These are phyloP conservation scores for Oreochromis mossambicus DNA, from an alignment of 2,797 vertebrate species.

Conservation along the genomic window DNA sequence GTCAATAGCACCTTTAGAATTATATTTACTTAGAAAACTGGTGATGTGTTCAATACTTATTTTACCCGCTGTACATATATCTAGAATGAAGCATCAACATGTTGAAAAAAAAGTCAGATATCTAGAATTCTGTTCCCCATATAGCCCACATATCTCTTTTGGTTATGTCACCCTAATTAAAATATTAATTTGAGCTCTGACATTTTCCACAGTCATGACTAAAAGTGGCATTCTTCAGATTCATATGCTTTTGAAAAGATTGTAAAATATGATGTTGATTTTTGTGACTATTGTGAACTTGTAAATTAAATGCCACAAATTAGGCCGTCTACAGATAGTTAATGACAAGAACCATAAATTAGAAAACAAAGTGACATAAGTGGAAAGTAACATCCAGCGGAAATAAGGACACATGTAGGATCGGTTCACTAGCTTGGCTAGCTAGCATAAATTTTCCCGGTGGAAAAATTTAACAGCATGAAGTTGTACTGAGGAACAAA, in stretches of 20 bases:
- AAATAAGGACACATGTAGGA: not conserved
- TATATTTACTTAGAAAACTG: not conserved
- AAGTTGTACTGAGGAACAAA: not conserved
- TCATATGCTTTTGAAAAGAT: not conserved
- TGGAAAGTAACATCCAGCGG: not conserved
- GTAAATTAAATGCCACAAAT: not conserved
- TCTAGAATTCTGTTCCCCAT: not conserved
- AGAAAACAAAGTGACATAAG: not conserved
- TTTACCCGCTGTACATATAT: not conserved
- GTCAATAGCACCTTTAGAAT: not conserved
- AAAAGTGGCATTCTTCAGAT: not conserved
- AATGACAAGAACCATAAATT: not conserved
- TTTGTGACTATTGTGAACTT: not conserved
- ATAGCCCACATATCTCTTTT: not conserved
- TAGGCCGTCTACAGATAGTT: not conserved
- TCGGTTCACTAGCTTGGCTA: not conserved
- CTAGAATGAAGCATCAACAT: not conserved
- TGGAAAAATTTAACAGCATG: not conserved
- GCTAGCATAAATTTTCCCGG: not conserved
- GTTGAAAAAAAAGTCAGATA: not conserved
- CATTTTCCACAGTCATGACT: not conserved
- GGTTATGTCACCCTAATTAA: not conserved
- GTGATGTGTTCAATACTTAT: not conserved
- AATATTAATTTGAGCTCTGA: not conserved
- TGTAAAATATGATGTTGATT: not conserved